phyloP scores from a whole-genome alignment of 2,888 invertebrate species.

The Hymenopus coronatus region DNA sequence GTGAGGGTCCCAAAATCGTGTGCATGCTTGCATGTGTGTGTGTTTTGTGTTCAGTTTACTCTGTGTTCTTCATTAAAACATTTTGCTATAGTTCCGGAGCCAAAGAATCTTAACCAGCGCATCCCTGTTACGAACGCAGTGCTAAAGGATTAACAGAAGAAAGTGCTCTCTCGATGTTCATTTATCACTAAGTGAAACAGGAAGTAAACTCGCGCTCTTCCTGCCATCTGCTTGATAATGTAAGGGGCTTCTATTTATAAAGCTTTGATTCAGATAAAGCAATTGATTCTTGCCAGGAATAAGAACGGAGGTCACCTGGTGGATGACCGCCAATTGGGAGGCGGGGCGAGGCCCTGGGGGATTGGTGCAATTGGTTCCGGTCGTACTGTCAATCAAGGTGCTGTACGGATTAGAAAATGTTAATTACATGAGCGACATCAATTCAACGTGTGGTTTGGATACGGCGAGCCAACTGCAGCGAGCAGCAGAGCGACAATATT shows the following conservation, averaged over 20 bases:
- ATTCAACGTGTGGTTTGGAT: neutral
- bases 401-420: neutral
- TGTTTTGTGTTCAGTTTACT: neutral
- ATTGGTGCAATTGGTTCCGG: neutral
- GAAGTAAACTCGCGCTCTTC: neutral
- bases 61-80: neutral
- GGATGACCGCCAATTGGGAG: neutral
- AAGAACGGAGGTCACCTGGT: neutral
- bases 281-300: neutral
- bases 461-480: neutral
- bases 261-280: neutral
- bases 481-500: neutral
- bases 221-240: neutral
- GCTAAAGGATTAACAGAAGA: too few relatives aligned
- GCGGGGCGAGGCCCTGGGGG: too few relatives aligned
- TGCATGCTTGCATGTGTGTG: neutral
- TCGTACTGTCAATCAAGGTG: neutral
- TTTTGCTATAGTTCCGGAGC: too few relatives aligned
- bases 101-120: too few relatives aligned
- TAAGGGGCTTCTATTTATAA: neutral
- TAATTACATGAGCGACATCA: neutral
- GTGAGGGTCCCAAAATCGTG: neutral
- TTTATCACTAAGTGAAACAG: neutral
- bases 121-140: too few relatives aligned
- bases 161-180: too few relatives aligned